Evolutionary conservation across 2,888 invertebrate genomes (phyloP).

Genomic region (Tetanocera ferruginea): DNA sequence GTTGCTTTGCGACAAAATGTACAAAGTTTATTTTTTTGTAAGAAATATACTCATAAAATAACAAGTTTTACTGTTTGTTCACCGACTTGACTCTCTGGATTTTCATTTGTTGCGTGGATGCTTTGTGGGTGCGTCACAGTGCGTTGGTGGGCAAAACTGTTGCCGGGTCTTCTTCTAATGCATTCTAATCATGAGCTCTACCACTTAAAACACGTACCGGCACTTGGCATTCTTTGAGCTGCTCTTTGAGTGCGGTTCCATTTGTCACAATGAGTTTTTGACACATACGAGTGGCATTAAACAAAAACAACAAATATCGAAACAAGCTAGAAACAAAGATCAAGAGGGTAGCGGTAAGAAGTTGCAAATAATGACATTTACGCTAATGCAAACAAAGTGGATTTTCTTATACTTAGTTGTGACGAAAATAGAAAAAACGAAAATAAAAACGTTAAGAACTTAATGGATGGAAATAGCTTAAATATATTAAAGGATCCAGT

Average conservation of each 20-base stretch:
- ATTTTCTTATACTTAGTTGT: constrained; percentile 38
- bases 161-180: constrained; percentile 13
- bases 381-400: constrained; percentile 36
- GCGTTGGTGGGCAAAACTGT: neutral
- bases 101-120: constrained; percentile 17
- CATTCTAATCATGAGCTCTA: constrained; percentile 27
- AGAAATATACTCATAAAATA: constrained; percentile 11
- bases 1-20: constrained; percentile 4
- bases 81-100: neutral
- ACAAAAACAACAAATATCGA: neutral
- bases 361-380: constrained; percentile 32
- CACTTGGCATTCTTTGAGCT: constrained; percentile 23
- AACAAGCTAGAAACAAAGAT: constrained; percentile 5
- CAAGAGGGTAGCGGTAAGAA: neutral
- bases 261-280: constrained; percentile 38
- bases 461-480: too few species aligned
- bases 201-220: constrained; percentile 34
- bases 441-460: neutral
- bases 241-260: constrained; percentile 23
- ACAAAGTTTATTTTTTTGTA: neutral
- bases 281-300: constrained; percentile 25
- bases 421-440: constrained; percentile 32
- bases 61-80: constrained; percentile 22
- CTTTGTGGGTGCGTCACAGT: neutral
- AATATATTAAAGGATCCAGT: too few species aligned